Base-by-base conservation (phyloP, 2,888 invertebrate genomes). In the Mactromeris polynyma region DNA sequence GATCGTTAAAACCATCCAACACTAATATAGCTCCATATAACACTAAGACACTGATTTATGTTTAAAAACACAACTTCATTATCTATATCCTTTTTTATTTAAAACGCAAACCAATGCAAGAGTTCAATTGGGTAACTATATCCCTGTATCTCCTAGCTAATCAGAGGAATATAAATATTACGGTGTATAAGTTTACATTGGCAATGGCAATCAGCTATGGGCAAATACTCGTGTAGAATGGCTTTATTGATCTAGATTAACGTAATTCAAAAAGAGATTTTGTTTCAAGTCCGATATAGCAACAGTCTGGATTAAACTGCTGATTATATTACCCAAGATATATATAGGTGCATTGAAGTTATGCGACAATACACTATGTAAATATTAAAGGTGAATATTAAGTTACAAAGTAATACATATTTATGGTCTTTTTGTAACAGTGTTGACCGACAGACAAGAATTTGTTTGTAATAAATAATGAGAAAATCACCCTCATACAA, bases 141-240 rank as follows among this genome's bases (percentile, higher is more conserved):
- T 11, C 1, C 14, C 14, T 14, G 73, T 73, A 73, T 73, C 73
- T 36, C 36, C 33, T 33, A 11, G 17, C 31, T 36, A 73, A 73
- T 73, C 73, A 33, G 14, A 21, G 11, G 36, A 73, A 33, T 73
- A 73, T 73, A 36, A 26, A 33, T 26, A 64, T 26, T 64, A 64
- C 26, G n/a, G 26, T 64, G 7, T 64, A 73, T 73, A 73, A 73
- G 73, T 73, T 73, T 73, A 73, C 73, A 73, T 33, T 73, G 73
- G 73, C 33, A 7, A 31, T 4, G 9, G 73, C 36, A 73, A 73
- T 73, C 73, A 73, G 73, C 33, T 33, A 33, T 73, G 14, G 36
- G 73, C n/a, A 33, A 11, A 26, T 14, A 11, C 1, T 17, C 4
- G 73, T 73, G 0, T 36, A 36, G 36, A 36, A 33, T 36, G 14